Percentiles rank a stretch among this genome's conserved stretches.
Evolutionary conservation across 2,113 vertebrate genomes (phyloP).

Genomic region (Ceyx melanurus): DNA sequence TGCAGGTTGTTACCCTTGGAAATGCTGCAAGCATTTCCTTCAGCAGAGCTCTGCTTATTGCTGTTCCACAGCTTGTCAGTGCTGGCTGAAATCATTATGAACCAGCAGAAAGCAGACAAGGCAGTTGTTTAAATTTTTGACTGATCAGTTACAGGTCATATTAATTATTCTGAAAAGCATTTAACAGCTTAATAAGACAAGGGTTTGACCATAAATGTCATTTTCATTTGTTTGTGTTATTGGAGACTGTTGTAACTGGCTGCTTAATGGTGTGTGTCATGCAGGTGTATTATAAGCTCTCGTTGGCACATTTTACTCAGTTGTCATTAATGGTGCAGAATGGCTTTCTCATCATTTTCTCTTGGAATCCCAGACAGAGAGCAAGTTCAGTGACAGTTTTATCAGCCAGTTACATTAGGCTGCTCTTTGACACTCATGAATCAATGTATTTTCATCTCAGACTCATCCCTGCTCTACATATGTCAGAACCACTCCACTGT

Average conservation of each 20-base stretch:
- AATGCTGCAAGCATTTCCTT: background rate
- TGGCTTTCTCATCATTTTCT: constrained; percentile 38
- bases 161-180: constrained; percentile 56
- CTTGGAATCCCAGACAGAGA: constrained; percentile 22
- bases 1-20: background rate
- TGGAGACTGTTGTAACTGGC: background rate
- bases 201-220: constrained; percentile 37
- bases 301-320: constrained; percentile 46
- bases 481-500: constrained; percentile 51
- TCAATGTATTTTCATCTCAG: constrained; percentile 59
- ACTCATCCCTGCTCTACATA: constrained; percentile 43
- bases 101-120: background rate
- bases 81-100: constrained; percentile 13
- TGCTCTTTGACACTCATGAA: constrained; percentile 50
- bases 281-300: constrained; percentile 63
- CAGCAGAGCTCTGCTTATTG: background rate
- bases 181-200: constrained; percentile 55
- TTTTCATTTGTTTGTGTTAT: constrained; percentile 56
- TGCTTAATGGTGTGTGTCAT: constrained; percentile 67
- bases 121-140: constrained; percentile 33
- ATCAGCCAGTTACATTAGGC: constrained; percentile 45
- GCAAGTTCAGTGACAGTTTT: constrained; percentile 57
- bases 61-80: background rate
- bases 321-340: constrained; percentile 49
- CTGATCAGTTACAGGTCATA: constrained; percentile 11